These are phyloP conservation scores for Muraenolepis orangiensis DNA, from an alignment of 2,797 vertebrate species.

Conservation along the genomic window DNA sequence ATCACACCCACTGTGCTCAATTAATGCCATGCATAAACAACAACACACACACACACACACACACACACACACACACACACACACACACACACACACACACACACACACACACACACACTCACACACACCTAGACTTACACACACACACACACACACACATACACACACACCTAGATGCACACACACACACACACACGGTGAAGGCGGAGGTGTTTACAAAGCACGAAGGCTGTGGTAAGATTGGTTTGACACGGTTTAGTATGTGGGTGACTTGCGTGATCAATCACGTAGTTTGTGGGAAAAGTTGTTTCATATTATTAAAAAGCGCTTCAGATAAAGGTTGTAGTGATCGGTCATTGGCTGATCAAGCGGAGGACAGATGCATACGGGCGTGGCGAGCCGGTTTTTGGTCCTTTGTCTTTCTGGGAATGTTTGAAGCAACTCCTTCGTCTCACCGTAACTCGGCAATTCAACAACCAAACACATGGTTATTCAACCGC, in stretches of 20 bases:
- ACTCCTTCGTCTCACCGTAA: too few relatives aligned
- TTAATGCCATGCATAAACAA: conserved; percentile 27
- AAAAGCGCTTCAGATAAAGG: conserved; percentile 22
- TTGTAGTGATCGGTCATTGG: conserved; percentile 11
- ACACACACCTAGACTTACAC: conserved; percentile 24
- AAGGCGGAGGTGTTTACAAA: conserved; percentile 13
- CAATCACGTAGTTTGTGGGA: conserved; percentile 32
- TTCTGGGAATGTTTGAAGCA: too few relatives aligned
- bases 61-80: conserved; percentile 23
- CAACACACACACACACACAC: not conserved
- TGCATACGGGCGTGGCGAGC: too few relatives aligned
- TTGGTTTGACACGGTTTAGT: conserved; percentile 18
- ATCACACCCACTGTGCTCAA: conserved; percentile 50
- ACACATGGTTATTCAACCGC: too few relatives aligned
- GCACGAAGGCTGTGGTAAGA: conserved; percentile 23
- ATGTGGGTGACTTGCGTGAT: conserved; percentile 38
- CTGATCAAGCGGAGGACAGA: conserved; percentile 1
- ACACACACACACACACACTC: conserved; percentile 22
- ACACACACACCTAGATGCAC: conserved; percentile 24
- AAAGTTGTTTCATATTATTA: conserved; percentile 28
- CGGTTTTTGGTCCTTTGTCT: too few relatives aligned
- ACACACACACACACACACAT: conserved; percentile 20
- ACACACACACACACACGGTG: conserved; percentile 12
- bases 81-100: conserved; percentile 21
- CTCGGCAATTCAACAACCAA: too few relatives aligned